phyloP scores from a whole-genome alignment of 1,140 invertebrate species.

The Eciton burchellii region DNA sequence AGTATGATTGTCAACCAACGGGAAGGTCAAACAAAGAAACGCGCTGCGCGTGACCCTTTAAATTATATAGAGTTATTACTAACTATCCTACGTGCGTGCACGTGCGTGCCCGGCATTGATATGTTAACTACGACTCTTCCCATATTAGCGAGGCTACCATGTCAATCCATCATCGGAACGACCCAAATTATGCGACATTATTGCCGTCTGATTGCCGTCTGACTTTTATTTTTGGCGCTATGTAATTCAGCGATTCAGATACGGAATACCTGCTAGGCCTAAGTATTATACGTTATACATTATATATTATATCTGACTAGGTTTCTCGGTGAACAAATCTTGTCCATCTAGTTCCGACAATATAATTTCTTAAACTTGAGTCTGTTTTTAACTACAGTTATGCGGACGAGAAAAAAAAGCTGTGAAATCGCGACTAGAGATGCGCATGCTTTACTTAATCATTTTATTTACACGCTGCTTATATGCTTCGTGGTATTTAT shows the following conservation, averaged over 20 bases:
- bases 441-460: too few species aligned
- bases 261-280: too few species aligned
- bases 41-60: not conserved
- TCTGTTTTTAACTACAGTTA: too few species aligned
- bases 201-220: not conserved
- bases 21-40: not conserved
- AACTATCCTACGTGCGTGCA: not conserved
- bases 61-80: not conserved
- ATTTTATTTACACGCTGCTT: too few species aligned
- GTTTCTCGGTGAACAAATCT: too few species aligned
- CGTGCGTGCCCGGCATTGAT: constrained; percentile 18
- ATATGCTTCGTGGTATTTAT: too few species aligned
- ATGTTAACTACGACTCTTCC: not conserved
- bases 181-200: constrained; percentile 3
- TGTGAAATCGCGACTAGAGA: too few species aligned
- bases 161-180: not conserved
- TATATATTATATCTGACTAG: too few species aligned
- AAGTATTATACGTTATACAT: not conserved
- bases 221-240: constrained; percentile 8
- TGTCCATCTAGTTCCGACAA: too few species aligned
- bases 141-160: constrained; percentile 5
- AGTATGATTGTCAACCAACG: constrained; percentile 24
- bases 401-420: too few species aligned
- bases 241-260: not conserved
- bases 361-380: too few species aligned